Evolutionary conservation across 2,797 vertebrate genomes (phyloP), one percentile per base, ranked within the genome.

Genomic region (Heliangelus exortis): DNA sequence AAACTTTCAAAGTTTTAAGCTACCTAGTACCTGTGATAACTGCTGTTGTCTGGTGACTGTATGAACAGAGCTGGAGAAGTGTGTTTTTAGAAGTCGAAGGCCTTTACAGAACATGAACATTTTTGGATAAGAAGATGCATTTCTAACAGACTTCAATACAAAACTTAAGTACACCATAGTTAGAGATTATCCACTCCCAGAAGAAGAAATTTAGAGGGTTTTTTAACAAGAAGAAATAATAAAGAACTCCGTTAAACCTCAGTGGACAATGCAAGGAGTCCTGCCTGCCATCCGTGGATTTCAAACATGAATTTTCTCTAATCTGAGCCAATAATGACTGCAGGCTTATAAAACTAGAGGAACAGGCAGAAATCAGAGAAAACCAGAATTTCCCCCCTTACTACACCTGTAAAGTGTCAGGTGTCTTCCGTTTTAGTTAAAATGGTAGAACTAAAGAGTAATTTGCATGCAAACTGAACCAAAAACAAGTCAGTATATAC

Each of bases 401-500:
- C 29, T 61, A 54, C n/a, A 61, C 10, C 14, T 53, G 22, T 65
- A 4, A 83, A 28, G 7, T 25, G 17, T 12, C 26, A 76, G 28
- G 10, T 22, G 15, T 23, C 10, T 62, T 48, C 77, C 81, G n/a
- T 79, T 79, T 61, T 78, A 61, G 12, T 74, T 69, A 71, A 57
- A 87, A 84, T 10, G 3, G 6, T 22, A 73, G 34, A 73, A 48
- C 0, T 21, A 7, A 81, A 55, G 28, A 48, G 10, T 43, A 43
- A 12, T 67, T 58, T 36, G 29, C 58, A 68, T 20, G n/a, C 74
- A 68, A 92, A 47, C 7, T n/a, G 50, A 78, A 62, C 8, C 12
- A 81, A 89, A 75, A 23, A 0, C 4, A 48, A 71, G 51, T 13
- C 22, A 53, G 12, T n/a, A 36, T 47, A 47, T 58, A 98, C 99